phyloP scores from a whole-genome alignment of 2,113 vertebrate genomes.

The Progne subis region DNA sequence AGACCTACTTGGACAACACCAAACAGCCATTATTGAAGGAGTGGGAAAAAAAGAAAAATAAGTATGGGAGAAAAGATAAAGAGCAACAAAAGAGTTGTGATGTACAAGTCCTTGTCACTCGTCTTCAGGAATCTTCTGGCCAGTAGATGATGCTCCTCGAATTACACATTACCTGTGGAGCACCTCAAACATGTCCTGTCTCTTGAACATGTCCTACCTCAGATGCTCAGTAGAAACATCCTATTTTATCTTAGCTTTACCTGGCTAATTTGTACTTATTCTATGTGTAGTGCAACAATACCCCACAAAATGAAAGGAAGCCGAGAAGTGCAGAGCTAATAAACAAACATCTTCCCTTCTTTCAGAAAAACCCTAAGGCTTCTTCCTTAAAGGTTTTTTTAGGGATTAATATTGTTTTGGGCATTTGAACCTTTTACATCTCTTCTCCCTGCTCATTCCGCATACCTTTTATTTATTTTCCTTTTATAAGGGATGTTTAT shows the following conservation, averaged over 20 bases:
- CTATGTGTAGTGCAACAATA: neutral
- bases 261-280: neutral
- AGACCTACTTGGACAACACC: neutral
- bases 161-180: neutral
- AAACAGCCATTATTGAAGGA: neutral
- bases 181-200: neutral
- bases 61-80: neutral
- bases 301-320: neutral
- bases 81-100: neutral
- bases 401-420: neutral
- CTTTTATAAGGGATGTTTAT: neutral
- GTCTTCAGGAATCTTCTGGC: neutral
- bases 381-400: neutral
- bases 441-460: neutral
- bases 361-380: neutral
- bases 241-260: neutral
- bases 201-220: neutral
- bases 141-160: neutral
- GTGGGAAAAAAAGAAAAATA: neutral
- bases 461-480: neutral
- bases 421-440: neutral
- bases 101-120: neutral
- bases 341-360: neutral
- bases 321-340: neutral
- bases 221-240: neutral